A percentile compares a stretch with the other conserved stretches of the same genome.
Evolutionary conservation across 1,140 invertebrate species (phyloP).

Genomic region (Sesamia nonagrioides): DNA sequence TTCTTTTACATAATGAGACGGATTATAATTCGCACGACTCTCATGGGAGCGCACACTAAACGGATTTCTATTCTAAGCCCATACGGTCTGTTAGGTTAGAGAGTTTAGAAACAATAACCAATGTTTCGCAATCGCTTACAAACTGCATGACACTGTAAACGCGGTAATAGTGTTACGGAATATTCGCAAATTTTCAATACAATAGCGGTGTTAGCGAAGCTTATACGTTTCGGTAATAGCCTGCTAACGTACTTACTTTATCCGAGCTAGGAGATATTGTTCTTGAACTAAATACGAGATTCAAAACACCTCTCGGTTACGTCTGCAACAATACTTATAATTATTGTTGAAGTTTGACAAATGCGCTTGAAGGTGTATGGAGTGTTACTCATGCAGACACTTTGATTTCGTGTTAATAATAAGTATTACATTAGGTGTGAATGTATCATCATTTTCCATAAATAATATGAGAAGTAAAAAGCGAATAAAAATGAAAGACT

Average conservation of each 20-base stretch:
- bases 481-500: constrained; percentile 30
- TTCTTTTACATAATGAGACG: constrained; percentile 75
- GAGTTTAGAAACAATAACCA: constrained; percentile 57
- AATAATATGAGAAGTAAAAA: constrained; percentile 24
- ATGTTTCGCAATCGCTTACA: constrained; percentile 58
- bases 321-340: constrained; percentile 1
- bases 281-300: constrained; percentile 37
- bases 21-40: constrained; percentile 74
- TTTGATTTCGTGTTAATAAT: constrained; percentile 1
- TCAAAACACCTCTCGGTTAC: constrained; percentile 15
- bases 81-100: constrained; percentile 52
- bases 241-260: constrained; percentile 29
- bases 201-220: constrained; percentile 38
- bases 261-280: constrained; percentile 28
- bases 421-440: constrained; percentile 1
- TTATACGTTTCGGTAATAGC: constrained; percentile 45
- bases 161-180: constrained; percentile 54
- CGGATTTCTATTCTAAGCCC: constrained; percentile 57
- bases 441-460: constrained; percentile 11
- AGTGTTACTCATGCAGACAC: background rate
- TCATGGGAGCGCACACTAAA: constrained; percentile 62
- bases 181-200: constrained; percentile 48
- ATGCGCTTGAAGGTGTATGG: background rate
- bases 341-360: background rate
- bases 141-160: constrained; percentile 59